Percentiles rank a stretch among this genome's conserved stretches.
These are phyloP conservation scores for Drosophila rubida DNA, from an alignment of 2,888 invertebrate genomes.

Conservation along the genomic window DNA sequence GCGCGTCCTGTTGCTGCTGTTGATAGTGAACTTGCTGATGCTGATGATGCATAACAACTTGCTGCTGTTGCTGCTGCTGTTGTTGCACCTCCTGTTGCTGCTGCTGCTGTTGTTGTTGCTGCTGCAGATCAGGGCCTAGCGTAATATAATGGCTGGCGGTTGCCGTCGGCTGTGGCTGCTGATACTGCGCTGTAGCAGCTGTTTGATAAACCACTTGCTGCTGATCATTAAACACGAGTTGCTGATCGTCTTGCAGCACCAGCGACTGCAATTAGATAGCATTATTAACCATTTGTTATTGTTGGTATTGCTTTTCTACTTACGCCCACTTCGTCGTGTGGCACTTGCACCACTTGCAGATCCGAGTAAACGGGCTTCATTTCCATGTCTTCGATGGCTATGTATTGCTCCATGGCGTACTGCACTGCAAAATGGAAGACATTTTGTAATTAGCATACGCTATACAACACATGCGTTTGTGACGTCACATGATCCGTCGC, in stretches of 20 bases:
- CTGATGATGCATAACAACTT: conserved; percentile 70
- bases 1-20: conserved; percentile 66
- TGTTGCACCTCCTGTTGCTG: conserved; percentile 72
- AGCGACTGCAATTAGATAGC: conserved; percentile 53
- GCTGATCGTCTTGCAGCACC: conserved; percentile 82
- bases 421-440: conserved; percentile 17
- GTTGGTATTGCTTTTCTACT: conserved; percentile 44
- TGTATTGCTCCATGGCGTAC: conserved; percentile 88
- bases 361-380: conserved; percentile 88
- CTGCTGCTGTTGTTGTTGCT: conserved; percentile 51
- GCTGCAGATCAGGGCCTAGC: conserved; percentile 66
- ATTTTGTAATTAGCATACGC: conserved; percentile 9
- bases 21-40: conserved; percentile 77
- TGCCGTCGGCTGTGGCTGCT: conserved; percentile 71
- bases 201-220: conserved; percentile 85
- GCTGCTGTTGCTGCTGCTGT: conserved; percentile 70
- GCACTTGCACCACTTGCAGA: conserved; percentile 83
- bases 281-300: background rate
- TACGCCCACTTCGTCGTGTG: conserved; percentile 82
- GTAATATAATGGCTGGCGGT: conserved; percentile 74
- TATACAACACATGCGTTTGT: conserved; percentile 31
- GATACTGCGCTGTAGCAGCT: conserved; percentile 72
- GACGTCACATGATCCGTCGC: conserved; percentile 53
- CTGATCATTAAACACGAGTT: conserved; percentile 84
- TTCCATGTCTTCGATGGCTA: conserved; percentile 87